A percentile compares a stretch with the other conserved stretches of the same genome.
phyloP scores from a whole-genome alignment of 2,797 vertebrate genomes.

The Vultur gryphus region DNA sequence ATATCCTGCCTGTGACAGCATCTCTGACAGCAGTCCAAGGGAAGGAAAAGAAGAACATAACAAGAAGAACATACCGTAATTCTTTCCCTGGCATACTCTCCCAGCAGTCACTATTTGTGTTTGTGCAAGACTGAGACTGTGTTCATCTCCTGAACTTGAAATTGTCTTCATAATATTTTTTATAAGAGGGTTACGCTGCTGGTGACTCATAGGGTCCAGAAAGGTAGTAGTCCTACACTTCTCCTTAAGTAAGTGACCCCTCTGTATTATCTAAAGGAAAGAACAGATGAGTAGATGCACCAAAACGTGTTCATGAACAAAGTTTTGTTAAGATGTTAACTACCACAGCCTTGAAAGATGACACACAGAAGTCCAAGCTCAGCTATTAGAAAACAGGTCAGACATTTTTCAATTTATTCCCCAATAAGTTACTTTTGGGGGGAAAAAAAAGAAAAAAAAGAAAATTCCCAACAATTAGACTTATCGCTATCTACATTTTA shows the following conservation, averaged over 20 bases:
- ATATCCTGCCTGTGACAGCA: background rate
- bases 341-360: background rate
- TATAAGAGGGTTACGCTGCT: background rate
- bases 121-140: background rate
- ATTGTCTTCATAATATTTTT: background rate
- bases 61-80: background rate
- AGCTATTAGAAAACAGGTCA: background rate
- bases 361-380: background rate
- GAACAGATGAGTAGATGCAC: background rate
- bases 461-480: background rate
- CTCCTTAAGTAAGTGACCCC: background rate
- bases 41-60: background rate
- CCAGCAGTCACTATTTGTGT: background rate
- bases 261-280: background rate
- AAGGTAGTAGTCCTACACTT: background rate
- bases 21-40: background rate
- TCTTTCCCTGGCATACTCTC: background rate
- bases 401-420: background rate
- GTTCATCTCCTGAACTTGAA: background rate
- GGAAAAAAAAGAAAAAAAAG: no score
- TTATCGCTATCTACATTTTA: background rate
- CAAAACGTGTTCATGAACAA: background rate
- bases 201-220: background rate
- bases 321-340: background rate
- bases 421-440: background rate